Conservation (phyloP, 1,140 invertebrate species). For the Magallana angulata region DNA sequence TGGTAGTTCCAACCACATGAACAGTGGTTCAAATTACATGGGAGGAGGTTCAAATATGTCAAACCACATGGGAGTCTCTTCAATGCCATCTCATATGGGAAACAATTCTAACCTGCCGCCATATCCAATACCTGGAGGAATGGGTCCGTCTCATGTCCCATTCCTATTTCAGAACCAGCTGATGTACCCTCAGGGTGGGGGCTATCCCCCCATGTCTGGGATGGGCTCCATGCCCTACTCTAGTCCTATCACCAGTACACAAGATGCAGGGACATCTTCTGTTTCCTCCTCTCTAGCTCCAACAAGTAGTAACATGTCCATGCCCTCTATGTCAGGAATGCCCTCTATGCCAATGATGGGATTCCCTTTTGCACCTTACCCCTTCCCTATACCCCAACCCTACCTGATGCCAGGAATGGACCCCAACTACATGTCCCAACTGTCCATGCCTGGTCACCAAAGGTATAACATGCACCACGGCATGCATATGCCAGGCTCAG, state of each 20-base stretch:
- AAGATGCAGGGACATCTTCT: not conserved
- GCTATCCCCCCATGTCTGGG: constrained; percentile 39
- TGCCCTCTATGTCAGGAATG: constrained; percentile 42
- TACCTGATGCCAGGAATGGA: constrained; percentile 52
- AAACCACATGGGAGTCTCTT: not conserved
- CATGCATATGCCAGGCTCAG: constrained; percentile 15
- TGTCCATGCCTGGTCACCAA: constrained; percentile 43
- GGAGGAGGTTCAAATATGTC: not conserved
- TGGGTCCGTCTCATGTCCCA: not conserved
- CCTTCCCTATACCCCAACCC: constrained; percentile 56
- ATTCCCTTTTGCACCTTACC: constrained; percentile 55
- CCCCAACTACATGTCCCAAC: constrained; percentile 33
- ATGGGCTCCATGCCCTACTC: constrained; percentile 29
- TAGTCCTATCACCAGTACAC: not conserved
- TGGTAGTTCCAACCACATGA: not conserved
- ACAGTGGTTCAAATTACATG: not conserved
- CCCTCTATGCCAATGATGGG: constrained; percentile 50
- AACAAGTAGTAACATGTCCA: not conserved
- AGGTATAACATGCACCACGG: constrained; percentile 5
- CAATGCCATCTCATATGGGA: not conserved
- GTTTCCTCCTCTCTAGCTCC: not conserved
- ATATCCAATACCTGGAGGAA: not conserved
- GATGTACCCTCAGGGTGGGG: not conserved
- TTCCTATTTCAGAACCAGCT: constrained; percentile 29
- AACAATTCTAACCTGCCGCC: not conserved